phyloP scores from a whole-genome alignment of 53 echinoderm and acorn worm species.

The Crossaster papposus region DNA sequence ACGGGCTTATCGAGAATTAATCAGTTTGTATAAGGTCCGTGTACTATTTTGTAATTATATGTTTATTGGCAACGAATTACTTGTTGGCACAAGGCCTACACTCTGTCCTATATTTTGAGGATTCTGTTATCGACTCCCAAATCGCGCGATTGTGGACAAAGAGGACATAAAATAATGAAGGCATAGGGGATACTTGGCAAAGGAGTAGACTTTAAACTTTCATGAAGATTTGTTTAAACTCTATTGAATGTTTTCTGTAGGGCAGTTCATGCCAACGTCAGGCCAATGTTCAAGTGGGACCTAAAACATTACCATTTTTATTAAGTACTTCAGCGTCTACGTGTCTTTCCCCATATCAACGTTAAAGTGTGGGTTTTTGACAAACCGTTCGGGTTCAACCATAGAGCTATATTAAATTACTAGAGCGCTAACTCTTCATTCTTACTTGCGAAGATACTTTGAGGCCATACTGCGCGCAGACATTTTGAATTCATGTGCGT shows the following conservation, averaged over 20 bases:
- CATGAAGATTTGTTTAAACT: neutral
- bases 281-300: slow-evolving; percentile 29
- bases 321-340: neutral
- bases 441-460: no score
- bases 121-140: neutral
- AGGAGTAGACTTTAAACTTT: slow-evolving; percentile 16
- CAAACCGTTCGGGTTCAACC: no score
- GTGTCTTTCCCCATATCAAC: neutral
- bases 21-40: neutral
- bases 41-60: neutral
- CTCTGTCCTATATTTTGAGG: neutral
- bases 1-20: neutral
- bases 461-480: no score
- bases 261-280: neutral
- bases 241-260: neutral
- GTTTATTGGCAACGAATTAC: neutral
- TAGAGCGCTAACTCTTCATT: no score
- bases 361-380: neutral
- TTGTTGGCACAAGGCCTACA: neutral
- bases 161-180: neutral
- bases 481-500: no score
- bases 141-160: neutral
- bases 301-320: slow-evolving; percentile 41
- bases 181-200: neutral
- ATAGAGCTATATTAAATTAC: no score